Evolutionary conservation across 1,140 invertebrate genomes (phyloP), one percentile per base, ranked within the genome.

Genomic region (Pseudachorutes palmiensis): DNA sequence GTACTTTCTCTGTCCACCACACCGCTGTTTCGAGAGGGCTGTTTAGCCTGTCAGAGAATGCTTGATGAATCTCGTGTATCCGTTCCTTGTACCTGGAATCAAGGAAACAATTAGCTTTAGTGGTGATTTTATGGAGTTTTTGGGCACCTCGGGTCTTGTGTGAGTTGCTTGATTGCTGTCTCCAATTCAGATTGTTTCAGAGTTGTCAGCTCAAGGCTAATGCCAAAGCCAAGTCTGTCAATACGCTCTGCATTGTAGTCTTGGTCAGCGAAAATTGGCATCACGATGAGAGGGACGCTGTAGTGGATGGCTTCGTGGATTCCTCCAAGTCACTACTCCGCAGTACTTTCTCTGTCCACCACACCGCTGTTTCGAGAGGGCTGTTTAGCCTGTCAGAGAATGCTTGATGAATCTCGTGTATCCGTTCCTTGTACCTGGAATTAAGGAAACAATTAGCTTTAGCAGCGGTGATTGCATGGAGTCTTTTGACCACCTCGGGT

Each of bases 301-400:
- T 77, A 74, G 62, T 76, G 76, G 3, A 79, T 66, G 1, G 76
- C 76, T 71, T 81, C 80, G 59, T 75, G 76, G 29, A 76, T 70
- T n/a, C 80, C n/a, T 55, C 51, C 9, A 55, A 78, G 16, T 81
- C 82, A 45, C 80, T 79, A 66, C 83, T 77, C 31, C 81, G 74
- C 31, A 84, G 75, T 14, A 83, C 79, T 73, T 82, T 83, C 70
- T 85, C 83, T 9, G 78, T 81, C 83, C 83, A 84, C 77, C 78
- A 84, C 28, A 80, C 75, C 0, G 80, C 77, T 49, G 36, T 14
- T 2, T 77, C 72, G 19, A 76, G 26, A 12, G 75, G 67, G 30
- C 64, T 59, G 31, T 64, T 48, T 9, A 70, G 74, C 12, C 67
- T 33, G 67, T 77, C 76, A 51, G 68, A 71, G 49, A 73, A 73